Evolutionary conservation across 2,888 invertebrate species (phyloP), one percentile per base, ranked within the genome.

Genomic region (Catocala sponsa): DNA sequence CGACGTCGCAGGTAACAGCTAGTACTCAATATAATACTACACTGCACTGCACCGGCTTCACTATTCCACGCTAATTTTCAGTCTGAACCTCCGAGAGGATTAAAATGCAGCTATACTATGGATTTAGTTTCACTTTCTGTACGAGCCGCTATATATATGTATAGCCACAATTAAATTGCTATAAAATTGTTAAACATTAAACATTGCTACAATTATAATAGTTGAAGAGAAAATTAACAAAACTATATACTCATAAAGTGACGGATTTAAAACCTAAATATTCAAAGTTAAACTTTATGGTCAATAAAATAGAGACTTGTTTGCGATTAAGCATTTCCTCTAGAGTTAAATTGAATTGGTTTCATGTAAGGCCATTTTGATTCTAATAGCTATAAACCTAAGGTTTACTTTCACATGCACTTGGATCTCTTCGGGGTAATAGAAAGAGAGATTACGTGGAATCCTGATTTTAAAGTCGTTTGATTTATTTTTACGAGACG

Each of bases 401-500:
- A 78, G 79, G 84, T 78, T 82, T 73, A 82, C 71, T 83, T 86
- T 83, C 53, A 72, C 67, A 61, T 77, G 64, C 60, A 64, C 57
- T 59, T 55, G 38, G 35, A 58, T 62, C 44, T 64, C 51, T 63
- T 65, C 51, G 15, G 70, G 68, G 80, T 83, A 85, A 86, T 85
- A 83, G 84, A 82, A 82, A 78, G 66, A 82, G 78, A 82, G 85
- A 87, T 88, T 87, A 84, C 81, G 78, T 69, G 71, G 71, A 82
- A 83, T 86, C 84, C 84, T 79, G 84, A 85, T 84, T 90, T 90
- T 87, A 85, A 88, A 89, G 82, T 83, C 83, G 74, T 83, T 80
- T 86, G 83, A 87, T 89, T 91, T 91, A 88, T 90, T 91, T 90
- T 88, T 87, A 86, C 82, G 85, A 83, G 80, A 78, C 67, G 75